Percentiles rank a stretch among this genome's conserved stretches.
Evolutionary conservation across 1,140 invertebrate species (phyloP).

Genomic region (Drosophila kepulauana): DNA sequence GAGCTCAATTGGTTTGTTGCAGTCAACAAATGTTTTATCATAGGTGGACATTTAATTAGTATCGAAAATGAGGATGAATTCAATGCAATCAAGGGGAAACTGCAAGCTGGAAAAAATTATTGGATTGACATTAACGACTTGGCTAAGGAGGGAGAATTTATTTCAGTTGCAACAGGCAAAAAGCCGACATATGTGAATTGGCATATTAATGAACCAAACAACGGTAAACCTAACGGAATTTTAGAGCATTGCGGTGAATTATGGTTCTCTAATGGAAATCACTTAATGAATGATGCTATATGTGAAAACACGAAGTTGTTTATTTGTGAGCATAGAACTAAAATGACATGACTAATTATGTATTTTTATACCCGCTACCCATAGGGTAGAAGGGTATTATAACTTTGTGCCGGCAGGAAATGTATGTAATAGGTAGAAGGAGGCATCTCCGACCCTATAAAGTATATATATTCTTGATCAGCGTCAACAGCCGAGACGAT

Average conservation of each 20-base stretch:
- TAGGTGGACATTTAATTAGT: not conserved
- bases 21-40: not conserved
- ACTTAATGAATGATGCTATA: conserved; percentile 14
- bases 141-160: not conserved
- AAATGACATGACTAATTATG: not conserved
- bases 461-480: too few species aligned
- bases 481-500: too few species aligned
- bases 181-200: not conserved
- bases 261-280: not conserved
- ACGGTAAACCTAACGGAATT: not conserved
- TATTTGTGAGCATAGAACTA: conserved; percentile 8
- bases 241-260: conserved; percentile 8
- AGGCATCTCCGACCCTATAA: too few species aligned
- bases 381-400: too few species aligned
- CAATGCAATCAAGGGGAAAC: not conserved
- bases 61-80: not conserved
- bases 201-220: not conserved
- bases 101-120: not conserved
- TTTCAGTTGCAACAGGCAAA: conserved; percentile 8
- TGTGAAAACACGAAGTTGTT: not conserved
- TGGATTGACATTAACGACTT: conserved; percentile 16
- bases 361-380: too few species aligned
- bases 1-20: conserved; percentile 1
- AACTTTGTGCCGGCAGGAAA: too few species aligned
- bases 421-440: too few species aligned